These are phyloP conservation scores for Tetrapedia diversipes DNA, from an alignment of 2,888 invertebrate genomes.

Conservation along the genomic window DNA sequence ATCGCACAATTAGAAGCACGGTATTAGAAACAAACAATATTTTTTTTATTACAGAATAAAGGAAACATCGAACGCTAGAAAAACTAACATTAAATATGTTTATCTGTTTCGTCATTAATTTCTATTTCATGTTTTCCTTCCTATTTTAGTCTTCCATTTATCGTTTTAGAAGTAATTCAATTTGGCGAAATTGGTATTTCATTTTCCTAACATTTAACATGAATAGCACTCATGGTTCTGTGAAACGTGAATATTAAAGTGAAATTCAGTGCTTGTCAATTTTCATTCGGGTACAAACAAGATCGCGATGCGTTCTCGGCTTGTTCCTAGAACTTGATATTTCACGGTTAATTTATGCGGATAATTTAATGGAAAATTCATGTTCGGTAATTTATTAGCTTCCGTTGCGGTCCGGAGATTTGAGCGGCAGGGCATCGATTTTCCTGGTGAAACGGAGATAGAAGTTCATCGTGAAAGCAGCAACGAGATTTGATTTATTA, in stretches of 20 bases:
- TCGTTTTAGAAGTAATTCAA: background rate
- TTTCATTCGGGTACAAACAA: constrained; percentile 8
- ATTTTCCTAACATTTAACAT: background rate
- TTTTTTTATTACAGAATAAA: too few species aligned
- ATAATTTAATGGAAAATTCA: constrained; percentile 50
- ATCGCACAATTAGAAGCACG: too few species aligned
- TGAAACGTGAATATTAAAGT: too few species aligned
- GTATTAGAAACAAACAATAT: too few species aligned
- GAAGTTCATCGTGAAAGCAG: constrained; percentile 30
- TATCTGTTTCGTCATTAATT: too few species aligned
- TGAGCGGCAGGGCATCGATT: constrained; percentile 27
- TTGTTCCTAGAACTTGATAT: constrained; percentile 6
- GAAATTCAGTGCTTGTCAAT: constrained; percentile 4
- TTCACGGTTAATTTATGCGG: constrained; percentile 40
- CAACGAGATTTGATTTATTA: background rate
- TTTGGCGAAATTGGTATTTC: background rate
- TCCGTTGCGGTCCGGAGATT: constrained; percentile 18
- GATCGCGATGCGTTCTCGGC: background rate
- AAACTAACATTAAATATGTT: too few species aligned
- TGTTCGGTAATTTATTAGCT: constrained; percentile 40
- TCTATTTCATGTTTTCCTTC: too few species aligned
- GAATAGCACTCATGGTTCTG: too few species aligned
- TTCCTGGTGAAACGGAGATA: constrained; percentile 28
- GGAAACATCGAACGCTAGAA: too few species aligned
- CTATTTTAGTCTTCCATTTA: constrained; percentile 5